phyloP scores from a whole-genome alignment of 2,888 invertebrate genomes.

The Aleiodes leptofemur region DNA sequence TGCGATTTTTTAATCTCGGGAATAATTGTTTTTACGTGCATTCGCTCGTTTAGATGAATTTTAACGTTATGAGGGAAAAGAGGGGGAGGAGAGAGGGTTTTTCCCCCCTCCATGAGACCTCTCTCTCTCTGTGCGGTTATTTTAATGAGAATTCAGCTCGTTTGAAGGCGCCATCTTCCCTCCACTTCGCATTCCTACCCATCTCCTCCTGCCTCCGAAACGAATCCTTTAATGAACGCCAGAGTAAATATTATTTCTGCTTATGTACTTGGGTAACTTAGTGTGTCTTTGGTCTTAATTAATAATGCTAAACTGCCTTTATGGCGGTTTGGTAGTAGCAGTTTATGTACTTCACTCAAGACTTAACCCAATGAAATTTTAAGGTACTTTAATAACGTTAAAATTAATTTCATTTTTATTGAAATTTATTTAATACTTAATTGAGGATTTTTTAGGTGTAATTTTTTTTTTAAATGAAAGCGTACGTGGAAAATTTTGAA shows the following conservation, averaged over 20 bases:
- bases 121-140: constrained; percentile 61
- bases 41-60: not conserved
- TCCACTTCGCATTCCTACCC: constrained; percentile 55
- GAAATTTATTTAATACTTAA: not conserved
- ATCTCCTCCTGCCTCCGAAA: constrained; percentile 47
- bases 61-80: constrained; percentile 5
- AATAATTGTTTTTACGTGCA: constrained; percentile 3
- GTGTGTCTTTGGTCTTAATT: constrained; percentile 73
- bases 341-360: constrained; percentile 34
- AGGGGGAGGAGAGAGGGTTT: constrained; percentile 42
- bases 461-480: no score
- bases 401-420: not conserved
- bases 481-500: not conserved
- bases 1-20: not conserved
- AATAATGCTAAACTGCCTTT: constrained; percentile 72
- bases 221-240: constrained; percentile 73
- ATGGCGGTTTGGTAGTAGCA: constrained; percentile 41
- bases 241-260: constrained; percentile 74
- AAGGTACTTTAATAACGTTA: not conserved
- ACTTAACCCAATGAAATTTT: constrained; percentile 11
- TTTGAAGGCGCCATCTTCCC: constrained; percentile 65
- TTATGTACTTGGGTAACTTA: constrained; percentile 72
- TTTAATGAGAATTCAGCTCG: constrained; percentile 74
- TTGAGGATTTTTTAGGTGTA: not conserved
- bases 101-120: not conserved